Evolutionary conservation across 2,113 vertebrate species (phyloP).

Genomic region (Poecile atricapillus): DNA sequence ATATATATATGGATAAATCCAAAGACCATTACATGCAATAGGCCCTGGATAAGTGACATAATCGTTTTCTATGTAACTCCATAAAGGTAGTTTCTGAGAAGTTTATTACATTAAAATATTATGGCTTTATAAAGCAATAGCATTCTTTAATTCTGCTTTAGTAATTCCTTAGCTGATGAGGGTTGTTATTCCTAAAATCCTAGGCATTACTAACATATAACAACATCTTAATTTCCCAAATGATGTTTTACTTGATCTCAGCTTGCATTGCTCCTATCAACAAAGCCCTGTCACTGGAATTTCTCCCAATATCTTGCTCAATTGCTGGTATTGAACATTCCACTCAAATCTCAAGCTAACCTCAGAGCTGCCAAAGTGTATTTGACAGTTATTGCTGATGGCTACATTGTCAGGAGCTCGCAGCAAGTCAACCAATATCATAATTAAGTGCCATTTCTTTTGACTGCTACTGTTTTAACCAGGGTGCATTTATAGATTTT

Average conservation of each 20-base stretch:
- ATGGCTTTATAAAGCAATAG: neutral
- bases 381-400: constrained; percentile 16
- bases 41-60: neutral
- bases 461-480: neutral
- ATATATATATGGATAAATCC: neutral
- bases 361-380: neutral
- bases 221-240: neutral
- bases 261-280: neutral
- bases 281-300: neutral
- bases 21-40: neutral
- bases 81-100: neutral
- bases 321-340: neutral
- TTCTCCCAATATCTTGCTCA: neutral
- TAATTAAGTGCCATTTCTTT: neutral
- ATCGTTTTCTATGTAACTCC: neutral
- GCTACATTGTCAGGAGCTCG: neutral
- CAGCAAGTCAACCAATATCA: neutral
- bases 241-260: neutral
- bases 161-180: neutral
- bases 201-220: neutral
- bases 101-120: neutral
- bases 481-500: neutral
- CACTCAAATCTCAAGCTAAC: neutral
- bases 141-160: neutral
- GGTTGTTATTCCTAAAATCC: neutral